Evolutionary conservation across 2,888 invertebrate genomes (phyloP), one percentile per base, ranked within the genome.

Genomic region (Leptinotarsa tumamoca): DNA sequence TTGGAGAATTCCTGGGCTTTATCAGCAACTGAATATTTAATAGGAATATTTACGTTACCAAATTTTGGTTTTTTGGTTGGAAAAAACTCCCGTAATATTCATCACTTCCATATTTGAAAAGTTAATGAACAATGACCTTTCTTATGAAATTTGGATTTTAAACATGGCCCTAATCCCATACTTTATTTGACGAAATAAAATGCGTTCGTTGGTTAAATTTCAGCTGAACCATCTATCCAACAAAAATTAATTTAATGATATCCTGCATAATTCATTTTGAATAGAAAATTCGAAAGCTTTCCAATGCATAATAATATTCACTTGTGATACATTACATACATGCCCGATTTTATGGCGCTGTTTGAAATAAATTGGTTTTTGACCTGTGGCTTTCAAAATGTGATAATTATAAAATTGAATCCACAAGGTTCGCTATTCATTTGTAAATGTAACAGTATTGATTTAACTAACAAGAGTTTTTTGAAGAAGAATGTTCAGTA

Each of bases 161-260:
- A 56, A 56, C 10, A 3, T 33, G 51, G 5, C 27, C 2, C 15
- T n/a, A 14, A 33, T 63, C 13, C n/a, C n/a, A n/a, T 33, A 15
- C 63, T 15, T 27, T 7, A 7, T 43, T 5, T 17, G 51, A 58
- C 50, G 51, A 67, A 58, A 52, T 52, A n/a, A 52, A 43, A 10
- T 43, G 10, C 43, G 58, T 68, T 18, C 61, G 61, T 58, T 58
- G 50, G 51, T 49, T 58, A 54, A 43, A 68, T 72, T 72, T 43
- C 50, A 72, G 68, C 63, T 61, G 51, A 67, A 58, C 21, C 50
- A 54, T 43, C 43, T 68, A 23, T 23, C 58, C 56, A 68, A 68
- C 56, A 18, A 23, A 72, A 51, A 72, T 58, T 72, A 68, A 72
- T 72, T 72, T 49, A 68, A 72, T 72, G 68, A 61, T 68, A 72